Conservation (phyloP, 2,888 invertebrate genomes). For the Molorchus minor region DNA sequence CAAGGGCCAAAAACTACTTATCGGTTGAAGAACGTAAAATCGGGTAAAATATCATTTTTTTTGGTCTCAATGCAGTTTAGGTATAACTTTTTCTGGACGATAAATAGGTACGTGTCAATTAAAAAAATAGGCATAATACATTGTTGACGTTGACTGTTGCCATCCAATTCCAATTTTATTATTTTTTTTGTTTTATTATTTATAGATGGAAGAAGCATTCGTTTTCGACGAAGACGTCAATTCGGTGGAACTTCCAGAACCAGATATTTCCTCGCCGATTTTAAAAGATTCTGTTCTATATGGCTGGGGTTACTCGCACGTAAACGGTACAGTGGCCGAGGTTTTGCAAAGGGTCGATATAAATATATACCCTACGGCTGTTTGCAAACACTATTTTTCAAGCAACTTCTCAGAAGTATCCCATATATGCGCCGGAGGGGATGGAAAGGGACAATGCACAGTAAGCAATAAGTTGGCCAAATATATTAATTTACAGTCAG, state of each 20-base stretch:
- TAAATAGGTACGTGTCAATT: too few species aligned
- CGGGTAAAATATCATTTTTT: too few species aligned
- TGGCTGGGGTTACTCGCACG: conserved; percentile 30
- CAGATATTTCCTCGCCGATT: conserved; percentile 33
- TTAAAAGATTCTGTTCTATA: conserved; percentile 35
- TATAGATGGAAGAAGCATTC: conserved; percentile 42
- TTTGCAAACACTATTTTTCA: conserved; percentile 53
- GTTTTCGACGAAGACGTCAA: conserved; percentile 32
- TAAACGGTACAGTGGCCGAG: conserved; percentile 46
- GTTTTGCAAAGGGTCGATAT: conserved; percentile 60
- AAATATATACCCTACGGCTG: conserved; percentile 56
- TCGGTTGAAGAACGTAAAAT: too few species aligned
- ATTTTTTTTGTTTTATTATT: too few species aligned
- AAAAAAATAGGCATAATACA: too few species aligned
- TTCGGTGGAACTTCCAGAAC: conserved; percentile 39
- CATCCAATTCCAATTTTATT: too few species aligned
- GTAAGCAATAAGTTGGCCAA: too few species aligned
- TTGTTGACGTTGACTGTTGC: too few species aligned
- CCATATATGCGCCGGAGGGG: conserved; percentile 63
- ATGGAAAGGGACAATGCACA: conserved; percentile 63
- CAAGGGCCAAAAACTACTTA: too few species aligned
- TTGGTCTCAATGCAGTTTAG: too few species aligned
- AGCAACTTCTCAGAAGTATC: conserved; percentile 19
- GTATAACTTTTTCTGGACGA: too few species aligned
- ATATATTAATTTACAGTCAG: too few species aligned